phyloP scores from a whole-genome alignment of 2,797 vertebrate species.

The Tiaroga cobitis region DNA sequence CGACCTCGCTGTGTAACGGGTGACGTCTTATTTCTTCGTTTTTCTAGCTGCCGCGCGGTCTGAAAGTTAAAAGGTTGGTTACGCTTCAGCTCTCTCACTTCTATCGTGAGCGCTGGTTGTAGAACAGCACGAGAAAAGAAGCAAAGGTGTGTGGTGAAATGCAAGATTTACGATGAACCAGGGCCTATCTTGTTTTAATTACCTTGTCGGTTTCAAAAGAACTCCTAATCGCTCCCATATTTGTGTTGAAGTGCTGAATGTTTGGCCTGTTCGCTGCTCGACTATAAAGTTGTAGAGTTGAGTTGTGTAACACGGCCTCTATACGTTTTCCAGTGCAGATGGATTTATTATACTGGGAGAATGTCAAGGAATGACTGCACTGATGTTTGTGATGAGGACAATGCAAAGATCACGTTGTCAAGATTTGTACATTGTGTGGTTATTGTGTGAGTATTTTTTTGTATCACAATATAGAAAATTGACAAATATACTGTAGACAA shows the following conservation, averaged over 20 bases:
- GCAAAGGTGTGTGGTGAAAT: slow-evolving; percentile 32
- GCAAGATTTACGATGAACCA: slow-evolving; percentile 46
- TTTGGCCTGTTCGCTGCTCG: slow-evolving; percentile 23
- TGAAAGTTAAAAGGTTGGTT: background rate
- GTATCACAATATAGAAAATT: background rate
- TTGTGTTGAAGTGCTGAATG: slow-evolving; percentile 28
- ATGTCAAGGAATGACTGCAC: background rate
- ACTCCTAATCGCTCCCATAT: slow-evolving; percentile 39
- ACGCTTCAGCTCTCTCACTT: background rate
- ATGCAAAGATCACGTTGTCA: background rate
- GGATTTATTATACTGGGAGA: slow-evolving; percentile 9
- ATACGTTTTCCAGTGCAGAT: background rate
- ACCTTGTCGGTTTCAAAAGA: slow-evolving; percentile 32
- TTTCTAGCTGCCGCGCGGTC: background rate
- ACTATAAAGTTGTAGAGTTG: slow-evolving; percentile 30
- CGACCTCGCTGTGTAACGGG: background rate
- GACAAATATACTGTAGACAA: too few species aligned
- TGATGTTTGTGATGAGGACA: background rate
- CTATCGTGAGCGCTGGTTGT: background rate
- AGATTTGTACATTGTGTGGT: background rate
- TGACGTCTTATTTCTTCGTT: background rate
- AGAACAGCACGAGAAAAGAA: background rate
- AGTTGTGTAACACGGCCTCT: slow-evolving; percentile 1
- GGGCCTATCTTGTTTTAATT: slow-evolving; percentile 56
- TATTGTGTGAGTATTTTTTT: too few species aligned